Base-by-base conservation (phyloP, 2,797 vertebrate genomes). In the Nasua narica region DNA sequence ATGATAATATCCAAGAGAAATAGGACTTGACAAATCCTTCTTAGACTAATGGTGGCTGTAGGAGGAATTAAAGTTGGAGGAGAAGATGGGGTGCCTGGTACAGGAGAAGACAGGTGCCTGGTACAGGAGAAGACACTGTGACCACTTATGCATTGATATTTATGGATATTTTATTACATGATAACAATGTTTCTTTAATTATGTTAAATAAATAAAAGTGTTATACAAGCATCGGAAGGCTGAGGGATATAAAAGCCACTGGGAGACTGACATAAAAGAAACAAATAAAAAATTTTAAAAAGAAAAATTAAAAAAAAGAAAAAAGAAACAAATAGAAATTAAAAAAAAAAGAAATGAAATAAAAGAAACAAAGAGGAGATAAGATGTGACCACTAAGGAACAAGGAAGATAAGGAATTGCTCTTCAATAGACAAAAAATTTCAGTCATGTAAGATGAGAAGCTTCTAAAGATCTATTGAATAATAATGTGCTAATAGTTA, bases 1-100 rank as follows among this genome's bases (percentile, higher is more conserved):
- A 76, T 52, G 13, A 83, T 46, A 86, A 48, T 86, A 76, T 92
- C n/a, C 19, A 92, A 43, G 40, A 46, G 29, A 85, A 52, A 23
- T 2, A 25, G 32, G 0, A 60, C 12, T 88, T 70, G 37, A 52
- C 1, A 70, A 88, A 50, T 67, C 8, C 5, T 79, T 81, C 10
- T 85, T 35, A 78, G 27, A 35, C 32, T 48, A 54, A 25, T 54
- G 40, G 9, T 62, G 3, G 10, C 5, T 32, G 35, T 15, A 88
- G 12, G 52, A 90, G 1, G 54, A 5, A 37, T 48, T 16, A 27
- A 19, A 11, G 9, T 23, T 23, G n/a, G 8, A 65, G 40, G 7
- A 3, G 5, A 21, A 56, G 7, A n/a, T 5, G 0, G 15, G 37
- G 3, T 29, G 21, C 19, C 29, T 2, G n/a, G 0, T 29, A 65